These are phyloP conservation scores for Brachyopa scutellaris DNA, from an alignment of 2,888 invertebrate genomes.

Conservation along the genomic window DNA sequence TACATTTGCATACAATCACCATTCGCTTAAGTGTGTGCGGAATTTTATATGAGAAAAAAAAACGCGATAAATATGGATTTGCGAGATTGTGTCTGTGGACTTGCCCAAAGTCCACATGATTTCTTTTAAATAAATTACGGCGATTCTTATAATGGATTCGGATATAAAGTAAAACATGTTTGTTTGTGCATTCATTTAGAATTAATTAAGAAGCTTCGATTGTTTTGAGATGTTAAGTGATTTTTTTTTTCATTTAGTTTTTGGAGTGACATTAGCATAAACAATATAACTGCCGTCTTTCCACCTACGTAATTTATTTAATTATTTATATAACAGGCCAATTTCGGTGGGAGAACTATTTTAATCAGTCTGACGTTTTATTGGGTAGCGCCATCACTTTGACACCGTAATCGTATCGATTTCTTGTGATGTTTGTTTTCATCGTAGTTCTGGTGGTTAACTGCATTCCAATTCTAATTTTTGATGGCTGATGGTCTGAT, in stretches of 20 bases:
- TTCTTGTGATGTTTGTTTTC: too few species aligned
- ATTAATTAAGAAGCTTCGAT: too few species aligned
- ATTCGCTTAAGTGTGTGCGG: background rate
- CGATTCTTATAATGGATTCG: too few species aligned
- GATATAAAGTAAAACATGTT: too few species aligned
- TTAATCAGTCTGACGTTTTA: conserved; percentile 23
- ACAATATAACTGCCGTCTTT: conserved; percentile 30
- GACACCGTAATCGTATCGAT: conserved; percentile 2
- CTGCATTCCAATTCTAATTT: too few species aligned
- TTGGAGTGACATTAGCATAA: conserved; percentile 42
- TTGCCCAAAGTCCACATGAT: background rate
- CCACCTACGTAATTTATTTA: conserved; percentile 60
- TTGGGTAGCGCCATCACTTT: conserved; percentile 44
- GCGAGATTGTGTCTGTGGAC: conserved; percentile 12
- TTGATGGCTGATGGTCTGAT: too few species aligned
- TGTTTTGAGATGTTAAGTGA: too few species aligned
- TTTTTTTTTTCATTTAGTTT: background rate
- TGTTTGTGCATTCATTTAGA: too few species aligned
- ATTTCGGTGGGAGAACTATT: conserved; percentile 23
- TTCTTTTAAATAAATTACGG: background rate
- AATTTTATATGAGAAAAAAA: conserved; percentile 15
- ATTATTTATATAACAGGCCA: conserved; percentile 20
- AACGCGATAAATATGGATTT: conserved; percentile 51
- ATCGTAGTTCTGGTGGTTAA: too few species aligned
- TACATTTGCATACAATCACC: conserved; percentile 47